A percentile compares a stretch with the other conserved stretches of the same genome.
Conservation (phyloP, 2,113 vertebrate genomes). For the Alectura lathami region DNA sequence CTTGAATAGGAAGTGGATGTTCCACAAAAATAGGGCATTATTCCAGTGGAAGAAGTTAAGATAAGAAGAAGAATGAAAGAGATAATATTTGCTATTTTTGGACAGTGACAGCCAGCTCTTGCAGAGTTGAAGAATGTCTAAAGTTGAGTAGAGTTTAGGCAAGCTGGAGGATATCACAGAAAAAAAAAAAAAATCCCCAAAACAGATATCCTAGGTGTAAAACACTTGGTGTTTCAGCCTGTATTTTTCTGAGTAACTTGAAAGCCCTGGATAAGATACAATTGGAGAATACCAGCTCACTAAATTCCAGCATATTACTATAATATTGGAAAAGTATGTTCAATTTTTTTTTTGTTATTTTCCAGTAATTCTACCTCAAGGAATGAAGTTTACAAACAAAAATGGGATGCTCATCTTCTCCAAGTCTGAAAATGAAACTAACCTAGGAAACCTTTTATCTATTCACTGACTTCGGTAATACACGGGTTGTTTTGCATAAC, state of each 20-base stretch:
- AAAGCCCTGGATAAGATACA: background rate
- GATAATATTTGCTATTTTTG: slow-evolving; percentile 11
- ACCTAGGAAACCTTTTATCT: background rate
- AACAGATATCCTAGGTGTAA: background rate
- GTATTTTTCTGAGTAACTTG: background rate
- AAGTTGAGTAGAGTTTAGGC: background rate
- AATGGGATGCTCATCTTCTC: background rate
- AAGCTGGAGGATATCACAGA: background rate
- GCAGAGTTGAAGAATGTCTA: background rate
- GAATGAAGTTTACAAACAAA: background rate
- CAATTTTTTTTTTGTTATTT: background rate
- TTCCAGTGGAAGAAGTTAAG: background rate
- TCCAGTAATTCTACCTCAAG: background rate
- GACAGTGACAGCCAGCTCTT: background rate
- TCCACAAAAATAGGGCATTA: background rate
- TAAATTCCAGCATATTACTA: background rate
- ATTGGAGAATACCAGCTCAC: background rate
- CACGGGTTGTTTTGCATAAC: background rate
- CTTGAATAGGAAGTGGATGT: background rate
- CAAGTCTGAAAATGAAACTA: background rate
- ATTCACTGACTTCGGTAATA: background rate
- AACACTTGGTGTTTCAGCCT: background rate
- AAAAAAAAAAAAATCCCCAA: no score
- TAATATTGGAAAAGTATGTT: background rate
- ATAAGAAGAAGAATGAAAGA: background rate